These are phyloP conservation scores for Gadopsis bispinosus DNA, from an alignment of 2,797 vertebrate species.

Conservation along the genomic window DNA sequence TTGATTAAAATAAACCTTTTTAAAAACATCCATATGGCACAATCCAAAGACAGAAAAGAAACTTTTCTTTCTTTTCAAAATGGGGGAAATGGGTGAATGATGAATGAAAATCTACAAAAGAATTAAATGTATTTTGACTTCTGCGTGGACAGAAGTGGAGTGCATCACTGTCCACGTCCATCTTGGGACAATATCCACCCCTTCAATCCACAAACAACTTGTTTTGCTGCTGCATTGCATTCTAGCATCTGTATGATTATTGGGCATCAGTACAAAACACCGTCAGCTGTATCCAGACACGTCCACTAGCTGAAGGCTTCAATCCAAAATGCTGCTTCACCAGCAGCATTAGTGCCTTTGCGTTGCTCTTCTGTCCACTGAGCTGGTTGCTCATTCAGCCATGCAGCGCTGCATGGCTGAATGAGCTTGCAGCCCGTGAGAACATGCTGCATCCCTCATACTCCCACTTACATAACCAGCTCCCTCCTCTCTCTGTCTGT, in stretches of 20 bases:
- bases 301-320: neutral
- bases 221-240: neutral
- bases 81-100: neutral
- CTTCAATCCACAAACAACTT: neutral
- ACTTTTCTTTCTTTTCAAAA: neutral
- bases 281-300: neutral
- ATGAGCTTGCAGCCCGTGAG: neutral
- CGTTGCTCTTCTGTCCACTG: neutral
- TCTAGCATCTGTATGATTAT: neutral
- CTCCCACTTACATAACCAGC: constrained; percentile 60
- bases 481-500: neutral
- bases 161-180: too few relatives aligned
- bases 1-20: neutral
- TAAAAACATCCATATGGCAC: neutral
- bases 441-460: constrained; percentile 49
- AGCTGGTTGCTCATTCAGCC: neutral
- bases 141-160: neutral
- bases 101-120: too few relatives aligned
- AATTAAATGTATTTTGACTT: neutral
- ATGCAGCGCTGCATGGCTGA: neutral
- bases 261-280: neutral
- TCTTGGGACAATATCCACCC: too few relatives aligned
- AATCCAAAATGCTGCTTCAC: neutral
- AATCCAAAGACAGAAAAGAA: neutral
- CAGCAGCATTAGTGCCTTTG: too few relatives aligned